These are phyloP conservation scores for Drosophila gaucha DNA, from an alignment of 2,888 invertebrate species.

Conservation along the genomic window DNA sequence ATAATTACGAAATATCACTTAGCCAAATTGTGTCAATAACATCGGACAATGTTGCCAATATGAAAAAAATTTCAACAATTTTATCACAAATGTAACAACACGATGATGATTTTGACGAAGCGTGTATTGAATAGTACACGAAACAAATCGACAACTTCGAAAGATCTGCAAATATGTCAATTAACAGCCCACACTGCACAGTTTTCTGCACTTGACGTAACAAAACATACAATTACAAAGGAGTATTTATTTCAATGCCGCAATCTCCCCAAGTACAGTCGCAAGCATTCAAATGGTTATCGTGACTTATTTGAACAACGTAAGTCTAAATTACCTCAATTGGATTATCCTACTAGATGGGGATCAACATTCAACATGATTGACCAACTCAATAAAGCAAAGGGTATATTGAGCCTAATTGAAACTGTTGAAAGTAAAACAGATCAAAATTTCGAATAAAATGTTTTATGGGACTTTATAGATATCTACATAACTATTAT, in stretches of 20 bases:
- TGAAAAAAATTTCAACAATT: constrained; percentile 17
- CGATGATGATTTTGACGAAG: constrained; percentile 13
- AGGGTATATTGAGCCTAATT: constrained; percentile 5
- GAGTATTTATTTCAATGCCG: constrained; percentile 17
- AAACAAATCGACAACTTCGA: constrained; percentile 2
- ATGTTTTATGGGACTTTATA: neutral
- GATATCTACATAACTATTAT: neutral
- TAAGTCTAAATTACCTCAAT: constrained; percentile 14
- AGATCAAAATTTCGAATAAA: constrained; percentile 7
- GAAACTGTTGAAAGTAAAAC: constrained; percentile 12
- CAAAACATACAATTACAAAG: constrained; percentile 4
- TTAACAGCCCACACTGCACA: constrained; percentile 20
- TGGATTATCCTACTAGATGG: constrained; percentile 28
- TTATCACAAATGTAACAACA: constrained; percentile 6
- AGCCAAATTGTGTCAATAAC: constrained; percentile 18
- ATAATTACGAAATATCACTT: constrained; percentile 4
- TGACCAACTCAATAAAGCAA: neutral
- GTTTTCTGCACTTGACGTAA: constrained; percentile 24
- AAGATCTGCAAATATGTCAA: constrained; percentile 5
- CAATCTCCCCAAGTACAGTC: constrained; percentile 4
- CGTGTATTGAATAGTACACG: constrained; percentile 3
- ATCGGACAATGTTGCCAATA: constrained; percentile 15
- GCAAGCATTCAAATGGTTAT: neutral
- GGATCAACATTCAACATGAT: constrained; percentile 24
- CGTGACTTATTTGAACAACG: constrained; percentile 15